These are phyloP conservation scores for Zophobas morio DNA, from an alignment of 1,140 invertebrate species.

Conservation along the genomic window DNA sequence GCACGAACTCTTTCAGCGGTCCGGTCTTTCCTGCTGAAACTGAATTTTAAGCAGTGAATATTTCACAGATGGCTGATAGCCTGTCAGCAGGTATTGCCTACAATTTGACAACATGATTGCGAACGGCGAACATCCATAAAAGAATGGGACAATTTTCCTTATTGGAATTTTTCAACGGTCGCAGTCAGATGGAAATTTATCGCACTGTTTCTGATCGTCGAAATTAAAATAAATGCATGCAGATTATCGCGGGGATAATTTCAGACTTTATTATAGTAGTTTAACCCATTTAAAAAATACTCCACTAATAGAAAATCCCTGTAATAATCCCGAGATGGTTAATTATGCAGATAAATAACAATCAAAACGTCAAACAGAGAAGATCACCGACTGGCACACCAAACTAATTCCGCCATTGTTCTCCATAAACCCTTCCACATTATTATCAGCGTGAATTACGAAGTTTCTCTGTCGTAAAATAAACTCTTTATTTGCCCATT, in stretches of 20 bases:
- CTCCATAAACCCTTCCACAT: constrained; percentile 13
- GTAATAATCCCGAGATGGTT: too few species aligned
- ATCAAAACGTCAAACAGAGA: constrained; percentile 14
- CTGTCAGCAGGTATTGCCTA: constrained; percentile 58
- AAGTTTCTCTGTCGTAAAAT: constrained; percentile 23
- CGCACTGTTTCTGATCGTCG: background rate
- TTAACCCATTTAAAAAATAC: too few species aligned
- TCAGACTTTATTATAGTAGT: too few species aligned
- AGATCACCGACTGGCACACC: background rate
- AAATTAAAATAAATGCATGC: too few species aligned
- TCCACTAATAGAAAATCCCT: too few species aligned
- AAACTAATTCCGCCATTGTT: constrained; percentile 26
- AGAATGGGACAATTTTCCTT: constrained; percentile 22
- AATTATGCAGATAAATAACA: constrained; percentile 13
- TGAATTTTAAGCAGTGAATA: constrained; percentile 62
- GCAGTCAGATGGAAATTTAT: constrained; percentile 5
- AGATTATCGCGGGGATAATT: too few species aligned
- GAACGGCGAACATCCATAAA: constrained; percentile 52
- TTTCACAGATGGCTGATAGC: constrained; percentile 57
- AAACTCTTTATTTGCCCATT: constrained; percentile 24
- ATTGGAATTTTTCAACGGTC: constrained; percentile 12
- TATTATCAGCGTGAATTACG: constrained; percentile 15
- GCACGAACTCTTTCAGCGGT: constrained; percentile 49
- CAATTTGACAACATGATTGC: constrained; percentile 63
- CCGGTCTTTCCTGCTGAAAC: constrained; percentile 55